phyloP scores from a whole-genome alignment of 2,888 invertebrate genomes.

The Agrilus mali region DNA sequence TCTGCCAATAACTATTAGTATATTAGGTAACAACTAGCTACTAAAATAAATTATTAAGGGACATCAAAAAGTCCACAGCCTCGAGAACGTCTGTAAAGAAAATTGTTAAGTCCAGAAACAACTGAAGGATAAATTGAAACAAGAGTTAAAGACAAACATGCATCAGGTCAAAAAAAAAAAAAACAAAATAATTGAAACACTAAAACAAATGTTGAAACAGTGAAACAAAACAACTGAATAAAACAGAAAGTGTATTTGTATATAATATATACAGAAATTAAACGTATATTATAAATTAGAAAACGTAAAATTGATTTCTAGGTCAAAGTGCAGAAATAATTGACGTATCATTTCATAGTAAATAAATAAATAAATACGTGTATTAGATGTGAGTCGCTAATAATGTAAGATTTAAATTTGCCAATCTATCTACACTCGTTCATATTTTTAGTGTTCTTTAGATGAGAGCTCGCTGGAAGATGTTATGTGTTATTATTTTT shows the following conservation, averaged over 20 bases:
- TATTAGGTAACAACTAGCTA: neutral
- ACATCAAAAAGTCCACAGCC: neutral
- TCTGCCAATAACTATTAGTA: neutral
- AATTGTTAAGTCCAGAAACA: too few relatives aligned
- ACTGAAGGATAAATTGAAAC: neutral
- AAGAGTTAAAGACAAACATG: slow-evolving; percentile 1
- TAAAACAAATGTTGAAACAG: slow-evolving; percentile 8
- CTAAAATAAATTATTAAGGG: neutral
- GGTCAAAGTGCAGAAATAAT: too few relatives aligned
- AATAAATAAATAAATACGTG: too few relatives aligned
- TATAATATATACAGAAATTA: slow-evolving; percentile 19
- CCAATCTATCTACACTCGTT: too few relatives aligned
- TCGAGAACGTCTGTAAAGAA: neutral
- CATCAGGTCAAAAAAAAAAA: neutral
- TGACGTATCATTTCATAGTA: too few relatives aligned
- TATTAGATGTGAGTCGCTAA: too few relatives aligned
- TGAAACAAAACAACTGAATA: slow-evolving; percentile 9
- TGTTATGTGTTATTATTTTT: too few relatives aligned
- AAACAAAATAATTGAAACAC: slow-evolving; percentile 7
- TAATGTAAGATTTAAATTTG: too few relatives aligned
- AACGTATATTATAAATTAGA: slow-evolving; percentile 8
- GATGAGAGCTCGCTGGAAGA: too few relatives aligned
- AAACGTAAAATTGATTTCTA: neutral
- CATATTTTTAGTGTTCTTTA: too few relatives aligned
- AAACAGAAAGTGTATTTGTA: slow-evolving; percentile 18